Percentiles rank a stretch among this genome's conserved stretches.
Evolutionary conservation across 2,797 vertebrate genomes (phyloP).

Genomic region (Lutra lutra): DNA sequence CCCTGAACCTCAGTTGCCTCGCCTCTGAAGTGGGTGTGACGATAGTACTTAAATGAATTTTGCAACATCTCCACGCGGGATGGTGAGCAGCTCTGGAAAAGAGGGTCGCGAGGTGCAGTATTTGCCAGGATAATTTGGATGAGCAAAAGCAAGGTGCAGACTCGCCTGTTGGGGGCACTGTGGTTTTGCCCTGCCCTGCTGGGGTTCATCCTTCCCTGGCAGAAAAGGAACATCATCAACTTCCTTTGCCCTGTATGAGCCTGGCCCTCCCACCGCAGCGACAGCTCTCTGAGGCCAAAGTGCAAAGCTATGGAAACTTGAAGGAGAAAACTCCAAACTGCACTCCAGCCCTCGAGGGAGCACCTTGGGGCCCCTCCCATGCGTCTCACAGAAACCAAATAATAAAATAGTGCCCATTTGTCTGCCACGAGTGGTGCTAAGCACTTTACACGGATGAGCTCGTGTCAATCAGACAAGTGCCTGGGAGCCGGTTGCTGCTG

Average conservation of each 20-base stretch:
- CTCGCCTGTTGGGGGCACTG: neutral
- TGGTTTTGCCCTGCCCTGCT: neutral
- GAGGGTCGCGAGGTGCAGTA: fast-evolving
- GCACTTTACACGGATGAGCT: neutral
- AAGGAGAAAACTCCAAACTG: neutral
- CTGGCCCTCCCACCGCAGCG: neutral
- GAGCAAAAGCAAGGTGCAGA: neutral
- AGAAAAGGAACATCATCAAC: neutral
- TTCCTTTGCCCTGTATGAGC: neutral
- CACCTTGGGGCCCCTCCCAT: neutral
- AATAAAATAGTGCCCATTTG: neutral
- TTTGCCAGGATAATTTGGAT: neutral
- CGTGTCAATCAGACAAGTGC: neutral
- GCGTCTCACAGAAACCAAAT: neutral
- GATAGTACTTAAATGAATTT: neutral
- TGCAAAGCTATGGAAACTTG: neutral
- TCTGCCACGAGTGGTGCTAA: neutral
- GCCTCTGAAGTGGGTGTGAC: neutral
- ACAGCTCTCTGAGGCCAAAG: neutral
- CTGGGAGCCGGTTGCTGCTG: neutral
- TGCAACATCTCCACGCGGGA: neutral
- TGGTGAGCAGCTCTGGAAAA: neutral
- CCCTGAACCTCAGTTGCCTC: neutral
- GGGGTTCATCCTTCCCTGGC: neutral
- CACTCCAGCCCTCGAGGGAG: neutral